Conservation (phyloP, 2,797 vertebrate genomes). For the Brachyalestes nurse region DNA sequence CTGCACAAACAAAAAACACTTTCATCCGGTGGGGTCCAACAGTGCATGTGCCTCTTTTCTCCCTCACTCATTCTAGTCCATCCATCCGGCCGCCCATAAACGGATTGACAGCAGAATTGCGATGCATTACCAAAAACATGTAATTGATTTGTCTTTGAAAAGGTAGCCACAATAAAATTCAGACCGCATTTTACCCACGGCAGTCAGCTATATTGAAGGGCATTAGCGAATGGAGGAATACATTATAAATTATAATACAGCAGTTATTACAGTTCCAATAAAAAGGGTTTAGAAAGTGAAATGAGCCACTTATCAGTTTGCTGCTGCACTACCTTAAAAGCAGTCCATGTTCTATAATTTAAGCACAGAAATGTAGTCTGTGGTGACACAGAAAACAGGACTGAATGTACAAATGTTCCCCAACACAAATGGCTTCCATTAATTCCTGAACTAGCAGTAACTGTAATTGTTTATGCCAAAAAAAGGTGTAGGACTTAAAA, state of each 20-base stretch:
- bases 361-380: conserved; percentile 78
- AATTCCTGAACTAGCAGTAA: conserved; percentile 68
- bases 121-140: conserved; percentile 76
- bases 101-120: conserved; percentile 69
- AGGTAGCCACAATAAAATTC: conserved; percentile 80
- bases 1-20: conserved; percentile 68
- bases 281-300: conserved; percentile 82
- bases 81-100: conserved; percentile 70
- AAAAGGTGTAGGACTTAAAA: conserved; percentile 50
- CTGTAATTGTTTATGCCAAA: conserved; percentile 74
- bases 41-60: conserved; percentile 47
- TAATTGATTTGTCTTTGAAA: conserved; percentile 81
- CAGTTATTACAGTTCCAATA: conserved; percentile 83
- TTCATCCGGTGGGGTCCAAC: conserved; percentile 52
- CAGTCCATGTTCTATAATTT: conserved; percentile 78
- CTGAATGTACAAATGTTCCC: conserved; percentile 77
- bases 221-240: conserved; percentile 83
- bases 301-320: conserved; percentile 83
- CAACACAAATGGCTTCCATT: conserved; percentile 73
- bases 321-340: conserved; percentile 83
- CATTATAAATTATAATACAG: conserved; percentile 86
- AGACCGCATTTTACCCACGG: conserved; percentile 70
- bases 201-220: conserved; percentile 74
- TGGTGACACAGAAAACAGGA: conserved; percentile 82
- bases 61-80: conserved; percentile 64